Evolutionary conservation across 2,888 invertebrate genomes (phyloP).

Genomic region (Atrina japonica): DNA sequence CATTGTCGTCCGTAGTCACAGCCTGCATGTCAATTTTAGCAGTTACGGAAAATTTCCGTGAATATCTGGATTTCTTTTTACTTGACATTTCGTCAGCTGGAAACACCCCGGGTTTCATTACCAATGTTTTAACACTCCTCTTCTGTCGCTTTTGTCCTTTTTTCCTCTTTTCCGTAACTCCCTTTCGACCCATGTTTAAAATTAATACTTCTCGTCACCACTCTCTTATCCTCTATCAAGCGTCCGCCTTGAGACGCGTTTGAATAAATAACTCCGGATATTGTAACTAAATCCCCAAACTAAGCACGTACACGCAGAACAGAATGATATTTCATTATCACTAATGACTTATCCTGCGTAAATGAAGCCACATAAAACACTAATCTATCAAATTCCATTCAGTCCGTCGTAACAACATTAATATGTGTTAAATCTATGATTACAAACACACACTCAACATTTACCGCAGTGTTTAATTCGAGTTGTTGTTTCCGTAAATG

Average conservation of each 20-base stretch:
- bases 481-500: conserved; percentile 27
- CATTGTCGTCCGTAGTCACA: conserved; percentile 26
- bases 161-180: conserved; percentile 37
- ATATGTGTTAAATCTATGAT: conserved; percentile 31
- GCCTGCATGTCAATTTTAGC: conserved; percentile 33
- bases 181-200: conserved; percentile 27
- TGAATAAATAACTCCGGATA: conserved; percentile 31
- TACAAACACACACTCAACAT: conserved; percentile 19
- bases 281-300: conserved; percentile 29
- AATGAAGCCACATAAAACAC: conserved; percentile 31
- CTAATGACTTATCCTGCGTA: conserved; percentile 34
- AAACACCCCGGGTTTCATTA: conserved; percentile 17
- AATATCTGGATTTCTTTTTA: conserved; percentile 12
- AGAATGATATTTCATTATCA: conserved; percentile 35
- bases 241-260: conserved; percentile 23
- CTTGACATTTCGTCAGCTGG: conserved; percentile 17
- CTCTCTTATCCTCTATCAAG: conserved; percentile 7
- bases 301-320: conserved; percentile 19
- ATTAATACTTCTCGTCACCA: conserved; percentile 5
- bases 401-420: conserved; percentile 27
- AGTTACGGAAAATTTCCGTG: conserved; percentile 28
- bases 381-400: conserved; percentile 31
- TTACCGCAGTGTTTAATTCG: conserved; percentile 19
- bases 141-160: conserved; percentile 2
- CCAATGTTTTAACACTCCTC: neutral